Conservation (phyloP, 2,113 vertebrate species). For the Ctenodactylus gundi region DNA sequence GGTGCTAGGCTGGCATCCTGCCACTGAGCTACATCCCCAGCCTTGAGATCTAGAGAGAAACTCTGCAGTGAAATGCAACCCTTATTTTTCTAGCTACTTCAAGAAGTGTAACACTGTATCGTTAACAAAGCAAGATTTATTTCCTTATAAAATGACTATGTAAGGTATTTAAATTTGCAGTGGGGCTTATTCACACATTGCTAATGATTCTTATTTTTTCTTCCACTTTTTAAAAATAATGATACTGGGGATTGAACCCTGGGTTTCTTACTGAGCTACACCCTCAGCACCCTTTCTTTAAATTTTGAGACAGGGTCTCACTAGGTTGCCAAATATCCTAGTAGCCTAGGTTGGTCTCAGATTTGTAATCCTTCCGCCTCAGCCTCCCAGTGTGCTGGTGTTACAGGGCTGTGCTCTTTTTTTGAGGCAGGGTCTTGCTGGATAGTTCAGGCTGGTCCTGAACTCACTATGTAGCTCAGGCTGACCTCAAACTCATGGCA, state of each 20-base stretch:
- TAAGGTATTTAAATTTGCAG: neutral
- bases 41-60: slow-evolving; percentile 1
- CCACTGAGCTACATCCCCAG: neutral
- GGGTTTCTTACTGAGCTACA: no score
- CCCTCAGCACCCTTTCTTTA: no score
- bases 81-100: slow-evolving; percentile 39
- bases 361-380: neutral
- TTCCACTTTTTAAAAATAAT: neutral
- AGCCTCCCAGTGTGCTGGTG: neutral
- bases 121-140: slow-evolving; percentile 22
- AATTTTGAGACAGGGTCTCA: no score
- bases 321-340: neutral
- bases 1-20: neutral
- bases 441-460: no score
- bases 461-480: no score
- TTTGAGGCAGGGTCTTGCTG: no score
- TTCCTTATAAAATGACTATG: slow-evolving; percentile 1
- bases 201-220: neutral
- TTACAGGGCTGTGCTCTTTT: neutral
- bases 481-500: no score
- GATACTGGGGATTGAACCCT: no score
- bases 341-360: neutral
- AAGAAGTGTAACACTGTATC: neutral
- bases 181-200: neutral
- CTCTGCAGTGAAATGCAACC: neutral